These are phyloP conservation scores for Heliconius eleuchia DNA, from an alignment of 1,140 invertebrate species.

Conservation along the genomic window DNA sequence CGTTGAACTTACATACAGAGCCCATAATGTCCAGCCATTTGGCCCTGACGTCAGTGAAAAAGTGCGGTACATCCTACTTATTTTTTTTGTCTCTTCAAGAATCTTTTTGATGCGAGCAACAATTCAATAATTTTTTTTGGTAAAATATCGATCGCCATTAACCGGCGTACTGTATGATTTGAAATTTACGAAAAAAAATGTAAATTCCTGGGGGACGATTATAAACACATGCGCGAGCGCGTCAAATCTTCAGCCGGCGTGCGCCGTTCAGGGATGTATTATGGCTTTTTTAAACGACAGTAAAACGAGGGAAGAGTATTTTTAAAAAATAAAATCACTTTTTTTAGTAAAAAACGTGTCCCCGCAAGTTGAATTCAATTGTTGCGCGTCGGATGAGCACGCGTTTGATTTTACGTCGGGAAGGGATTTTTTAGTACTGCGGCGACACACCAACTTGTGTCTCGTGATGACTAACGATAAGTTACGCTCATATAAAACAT, in stretches of 20 bases:
- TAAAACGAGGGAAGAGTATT: constrained; percentile 69
- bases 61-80: constrained; percentile 54
- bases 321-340: constrained; percentile 79
- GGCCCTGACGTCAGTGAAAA: constrained; percentile 62
- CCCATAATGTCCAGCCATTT: constrained; percentile 76
- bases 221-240: constrained; percentile 79
- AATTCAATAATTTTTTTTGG: constrained; percentile 62
- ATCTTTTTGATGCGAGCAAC: constrained; percentile 47
- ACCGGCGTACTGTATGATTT: constrained; percentile 65
- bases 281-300: constrained; percentile 75
- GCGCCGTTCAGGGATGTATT: constrained; percentile 69
- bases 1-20: constrained; percentile 68
- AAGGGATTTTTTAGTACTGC: constrained; percentile 69
- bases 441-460: constrained; percentile 28
- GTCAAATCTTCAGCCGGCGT: constrained; percentile 79
- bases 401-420: constrained; percentile 72
- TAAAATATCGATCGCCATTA: constrained; percentile 58
- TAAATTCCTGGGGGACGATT: constrained; percentile 76
- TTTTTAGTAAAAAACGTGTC: constrained; percentile 74
- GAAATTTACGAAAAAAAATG: constrained; percentile 69
- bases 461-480: constrained; percentile 24
- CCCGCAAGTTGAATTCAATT: constrained; percentile 73
- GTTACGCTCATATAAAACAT: neutral
- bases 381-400: constrained; percentile 80
- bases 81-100: constrained; percentile 63